phyloP scores from a whole-genome alignment of 2,797 vertebrate genomes.

The Liasis olivaceus region DNA sequence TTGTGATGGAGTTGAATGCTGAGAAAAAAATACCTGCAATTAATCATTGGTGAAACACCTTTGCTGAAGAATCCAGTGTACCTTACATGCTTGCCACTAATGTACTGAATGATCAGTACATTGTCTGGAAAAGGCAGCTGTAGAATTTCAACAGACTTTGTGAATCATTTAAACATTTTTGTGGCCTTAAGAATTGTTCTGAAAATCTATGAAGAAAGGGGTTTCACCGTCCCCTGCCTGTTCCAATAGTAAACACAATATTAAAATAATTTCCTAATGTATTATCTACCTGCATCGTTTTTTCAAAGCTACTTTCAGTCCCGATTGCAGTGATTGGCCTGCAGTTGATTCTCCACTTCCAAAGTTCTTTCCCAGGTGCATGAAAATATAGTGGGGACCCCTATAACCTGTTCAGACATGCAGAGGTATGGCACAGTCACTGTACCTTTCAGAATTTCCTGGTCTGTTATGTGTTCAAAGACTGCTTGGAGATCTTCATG shows the following conservation, averaged over 20 bases:
- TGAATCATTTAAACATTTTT: neutral
- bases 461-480: slow-evolving; percentile 55
- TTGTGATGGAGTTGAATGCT: neutral
- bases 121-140: neutral
- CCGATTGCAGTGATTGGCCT: neutral
- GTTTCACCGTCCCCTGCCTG: neutral
- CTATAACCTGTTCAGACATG: neutral
- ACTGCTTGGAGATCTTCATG: slow-evolving; percentile 11
- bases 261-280: neutral
- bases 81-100: neutral
- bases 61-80: neutral
- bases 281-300: neutral
- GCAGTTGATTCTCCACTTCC: neutral
- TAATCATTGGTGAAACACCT: neutral
- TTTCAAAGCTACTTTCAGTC: neutral
- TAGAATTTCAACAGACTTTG: neutral
- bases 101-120: neutral
- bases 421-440: too few species aligned
- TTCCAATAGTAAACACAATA: neutral
- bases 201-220: neutral
- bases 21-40: neutral
- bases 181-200: neutral
- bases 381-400: neutral
- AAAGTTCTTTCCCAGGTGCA: neutral
- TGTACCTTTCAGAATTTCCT: slow-evolving; percentile 60